A percentile compares a stretch with the other conserved stretches of the same genome.
Conservation (phyloP, 1,140 invertebrate species). For the Eumaeus atala region DNA sequence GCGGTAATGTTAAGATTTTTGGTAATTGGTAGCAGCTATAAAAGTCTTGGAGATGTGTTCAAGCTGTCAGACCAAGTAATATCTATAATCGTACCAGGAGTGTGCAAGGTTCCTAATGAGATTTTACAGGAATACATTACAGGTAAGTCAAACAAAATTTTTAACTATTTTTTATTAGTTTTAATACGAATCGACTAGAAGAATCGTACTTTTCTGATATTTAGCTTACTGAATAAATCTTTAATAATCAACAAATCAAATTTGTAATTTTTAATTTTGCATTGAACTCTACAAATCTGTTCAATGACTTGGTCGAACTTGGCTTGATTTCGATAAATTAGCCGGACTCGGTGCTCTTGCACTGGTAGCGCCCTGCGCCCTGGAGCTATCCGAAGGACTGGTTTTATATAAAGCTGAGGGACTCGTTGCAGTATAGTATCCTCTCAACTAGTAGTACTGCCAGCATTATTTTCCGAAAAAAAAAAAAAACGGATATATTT, state of each 20-base stretch:
- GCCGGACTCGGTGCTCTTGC: conserved; percentile 26
- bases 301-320: conserved; percentile 27
- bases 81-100: conserved; percentile 19
- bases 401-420: conserved; percentile 24
- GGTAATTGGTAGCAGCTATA: conserved; percentile 19
- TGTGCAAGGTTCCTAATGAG: conserved; percentile 10
- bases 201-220: conserved; percentile 6
- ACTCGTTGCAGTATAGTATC: conserved; percentile 27
- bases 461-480: conserved; percentile 29
- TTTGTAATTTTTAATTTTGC: conserved; percentile 25
- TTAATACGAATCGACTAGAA: conserved; percentile 19
- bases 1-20: conserved; percentile 20
- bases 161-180: conserved; percentile 22
- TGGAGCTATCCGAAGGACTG: conserved; percentile 27
- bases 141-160: conserved; percentile 25
- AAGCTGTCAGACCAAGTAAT: conserved; percentile 19
- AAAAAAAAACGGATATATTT: conserved; percentile 27
- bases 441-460: conserved; percentile 23
- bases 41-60: conserved; percentile 20
- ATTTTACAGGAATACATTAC: conserved; percentile 17
- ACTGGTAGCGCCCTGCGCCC: conserved; percentile 24
- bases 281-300: conserved; percentile 26
- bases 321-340: conserved; percentile 27
- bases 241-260: conserved; percentile 25
- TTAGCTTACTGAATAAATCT: conserved; percentile 11